A percentile compares a stretch with the other conserved stretches of the same genome.
phyloP scores from a whole-genome alignment of 2,797 vertebrate genomes.

The Amniataba percoides region DNA sequence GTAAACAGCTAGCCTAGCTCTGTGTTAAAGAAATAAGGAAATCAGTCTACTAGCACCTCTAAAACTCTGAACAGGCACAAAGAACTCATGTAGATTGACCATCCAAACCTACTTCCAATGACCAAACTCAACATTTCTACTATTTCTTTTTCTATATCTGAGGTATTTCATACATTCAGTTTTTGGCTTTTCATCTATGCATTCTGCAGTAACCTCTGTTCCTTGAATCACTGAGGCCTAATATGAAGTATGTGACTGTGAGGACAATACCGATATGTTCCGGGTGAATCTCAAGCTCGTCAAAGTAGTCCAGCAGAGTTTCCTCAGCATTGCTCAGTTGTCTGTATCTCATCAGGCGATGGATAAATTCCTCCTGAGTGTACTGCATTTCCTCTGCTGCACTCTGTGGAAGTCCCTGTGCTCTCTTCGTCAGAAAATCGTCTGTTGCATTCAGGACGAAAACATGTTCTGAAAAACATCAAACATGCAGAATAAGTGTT shows the following conservation, averaged over 20 bases:
- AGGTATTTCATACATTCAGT: background rate
- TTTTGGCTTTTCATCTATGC: background rate
- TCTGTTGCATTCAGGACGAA: conserved; percentile 89
- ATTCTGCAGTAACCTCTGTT: background rate
- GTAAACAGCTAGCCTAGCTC: background rate
- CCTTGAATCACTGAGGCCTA: background rate
- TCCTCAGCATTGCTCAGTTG: conserved; percentile 81
- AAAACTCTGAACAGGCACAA: background rate
- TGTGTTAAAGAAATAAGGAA: too few species aligned
- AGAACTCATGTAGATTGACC: too few species aligned
- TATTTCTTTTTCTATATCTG: background rate
- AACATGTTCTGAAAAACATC: conserved; percentile 85
- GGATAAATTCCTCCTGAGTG: conserved; percentile 85
- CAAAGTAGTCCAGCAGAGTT: conserved; percentile 93
- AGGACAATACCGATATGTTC: conserved; percentile 87
- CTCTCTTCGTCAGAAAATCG: conserved; percentile 90
- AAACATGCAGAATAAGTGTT: background rate
- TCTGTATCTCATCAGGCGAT: conserved; percentile 84
- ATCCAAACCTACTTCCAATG: background rate
- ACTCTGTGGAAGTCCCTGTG: conserved; percentile 87
- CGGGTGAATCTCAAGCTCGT: conserved; percentile 93
- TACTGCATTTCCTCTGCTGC: conserved; percentile 85
- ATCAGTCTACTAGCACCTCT: too few species aligned
- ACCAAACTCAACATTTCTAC: background rate
- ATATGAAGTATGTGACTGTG: background rate